These are phyloP conservation scores for Drosophila insularis DNA, from an alignment of 1,140 invertebrate species.

Conservation along the genomic window DNA sequence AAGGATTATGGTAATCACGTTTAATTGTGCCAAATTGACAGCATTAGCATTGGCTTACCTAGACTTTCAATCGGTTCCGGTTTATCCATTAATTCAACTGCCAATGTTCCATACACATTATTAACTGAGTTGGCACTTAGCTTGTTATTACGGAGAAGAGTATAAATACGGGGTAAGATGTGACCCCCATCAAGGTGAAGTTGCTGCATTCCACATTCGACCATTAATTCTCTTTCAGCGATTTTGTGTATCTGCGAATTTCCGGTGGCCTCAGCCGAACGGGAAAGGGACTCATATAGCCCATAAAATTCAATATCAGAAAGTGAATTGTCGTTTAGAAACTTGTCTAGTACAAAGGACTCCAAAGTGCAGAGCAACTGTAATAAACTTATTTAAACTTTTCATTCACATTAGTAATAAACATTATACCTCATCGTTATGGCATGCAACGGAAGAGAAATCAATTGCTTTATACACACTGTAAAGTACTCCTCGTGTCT, in stretches of 20 bases:
- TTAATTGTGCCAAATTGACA: background rate
- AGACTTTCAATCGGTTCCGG: constrained; percentile 10
- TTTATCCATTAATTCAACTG: constrained; percentile 18
- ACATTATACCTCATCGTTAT: constrained; percentile 20
- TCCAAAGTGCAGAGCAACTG: constrained; percentile 45
- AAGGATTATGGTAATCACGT: too few relatives aligned
- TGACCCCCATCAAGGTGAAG: background rate
- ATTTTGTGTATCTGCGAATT: constrained; percentile 27
- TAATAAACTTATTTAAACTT: background rate
- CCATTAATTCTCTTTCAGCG: constrained; percentile 16
- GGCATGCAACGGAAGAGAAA: constrained; percentile 19
- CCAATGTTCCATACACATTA: constrained; percentile 35
- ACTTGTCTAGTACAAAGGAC: constrained; percentile 20
- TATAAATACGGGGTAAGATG: constrained; percentile 30
- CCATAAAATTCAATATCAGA: constrained; percentile 21
- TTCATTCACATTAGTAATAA: too few relatives aligned
- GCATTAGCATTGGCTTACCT: constrained; percentile 16
- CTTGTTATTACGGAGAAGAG: constrained; percentile 34
- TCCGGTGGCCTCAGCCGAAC: constrained; percentile 39
- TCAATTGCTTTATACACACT: constrained; percentile 43
- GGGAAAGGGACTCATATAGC: constrained; percentile 37
- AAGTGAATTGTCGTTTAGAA: constrained; percentile 42
- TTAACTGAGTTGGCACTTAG: constrained; percentile 18
- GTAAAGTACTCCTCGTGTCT: constrained; percentile 35
- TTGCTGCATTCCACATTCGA: constrained; percentile 20